Conservation (phyloP, 1,140 invertebrate species). For the Anastrepha obliqua region DNA sequence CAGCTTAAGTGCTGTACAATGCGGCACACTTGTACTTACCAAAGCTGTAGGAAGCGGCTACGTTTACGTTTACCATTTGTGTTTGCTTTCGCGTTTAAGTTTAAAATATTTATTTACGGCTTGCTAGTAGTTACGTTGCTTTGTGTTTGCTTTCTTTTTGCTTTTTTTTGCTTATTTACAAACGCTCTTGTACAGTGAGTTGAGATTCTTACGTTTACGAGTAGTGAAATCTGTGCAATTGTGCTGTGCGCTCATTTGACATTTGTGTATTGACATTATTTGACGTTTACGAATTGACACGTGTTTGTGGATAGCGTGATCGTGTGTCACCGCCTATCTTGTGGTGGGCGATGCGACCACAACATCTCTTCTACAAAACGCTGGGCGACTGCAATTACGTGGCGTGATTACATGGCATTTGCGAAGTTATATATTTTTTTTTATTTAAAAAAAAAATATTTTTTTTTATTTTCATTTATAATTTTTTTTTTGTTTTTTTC, state of each 20-base stretch:
- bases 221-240: slow-evolving; percentile 15
- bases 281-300: slow-evolving; percentile 34
- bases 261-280: slow-evolving; percentile 46
- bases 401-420: slow-evolving; percentile 18
- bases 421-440: background rate
- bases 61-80: slow-evolving; percentile 2
- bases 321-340: slow-evolving; percentile 57
- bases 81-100: background rate
- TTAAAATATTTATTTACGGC: slow-evolving; percentile 22
- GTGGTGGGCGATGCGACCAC: slow-evolving; percentile 71
- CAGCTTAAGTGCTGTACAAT: slow-evolving; percentile 15
- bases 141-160: background rate
- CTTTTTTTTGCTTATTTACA: background rate
- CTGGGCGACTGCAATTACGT: slow-evolving; percentile 68
- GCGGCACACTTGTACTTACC: slow-evolving; percentile 24
- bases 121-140: background rate
- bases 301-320: slow-evolving; percentile 58
- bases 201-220: slow-evolving; percentile 12
- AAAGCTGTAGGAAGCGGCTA: slow-evolving; percentile 26
- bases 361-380: slow-evolving; percentile 74
- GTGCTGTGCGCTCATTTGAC: slow-evolving; percentile 48
- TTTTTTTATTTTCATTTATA: slow-evolving; percentile 30
- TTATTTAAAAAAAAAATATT: background rate
- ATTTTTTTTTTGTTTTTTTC: slow-evolving; percentile 29
- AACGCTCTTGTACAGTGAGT: slow-evolving; percentile 2